Percentiles rank a stretch among this genome's conserved stretches.
phyloP scores from a whole-genome alignment of 2,797 vertebrate species.

The Microchirus variegatus region DNA sequence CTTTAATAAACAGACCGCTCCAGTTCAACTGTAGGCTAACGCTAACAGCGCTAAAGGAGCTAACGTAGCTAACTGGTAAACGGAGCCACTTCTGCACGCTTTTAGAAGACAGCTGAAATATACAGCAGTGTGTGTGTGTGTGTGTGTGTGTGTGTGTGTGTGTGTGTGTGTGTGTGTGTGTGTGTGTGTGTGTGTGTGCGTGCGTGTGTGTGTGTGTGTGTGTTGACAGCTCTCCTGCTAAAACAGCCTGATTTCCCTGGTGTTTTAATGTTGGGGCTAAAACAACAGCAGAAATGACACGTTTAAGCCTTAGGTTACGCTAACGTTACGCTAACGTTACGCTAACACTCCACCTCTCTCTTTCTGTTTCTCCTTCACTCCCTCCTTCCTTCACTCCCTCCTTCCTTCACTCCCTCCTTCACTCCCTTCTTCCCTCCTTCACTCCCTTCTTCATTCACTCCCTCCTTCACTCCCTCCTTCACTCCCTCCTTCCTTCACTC shows the following conservation, averaged over 20 bases:
- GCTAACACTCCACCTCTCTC: slow-evolving; percentile 45
- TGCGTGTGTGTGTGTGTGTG: slow-evolving; percentile 13
- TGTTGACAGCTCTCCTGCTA: slow-evolving; percentile 52
- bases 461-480: slow-evolving; percentile 55
- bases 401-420: slow-evolving; percentile 11
- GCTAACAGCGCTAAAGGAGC: too few species aligned
- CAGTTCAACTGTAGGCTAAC: too few species aligned
- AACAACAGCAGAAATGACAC: slow-evolving; percentile 62
- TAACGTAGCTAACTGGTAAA: too few species aligned
- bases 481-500: slow-evolving; percentile 51
- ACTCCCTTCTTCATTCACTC: slow-evolving; percentile 51
- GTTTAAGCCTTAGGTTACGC: slow-evolving; percentile 43
- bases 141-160: background rate
- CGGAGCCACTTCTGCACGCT: too few species aligned
- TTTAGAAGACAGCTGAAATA: background rate
- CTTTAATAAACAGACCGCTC: too few species aligned
- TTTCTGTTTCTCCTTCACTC: slow-evolving; percentile 34
- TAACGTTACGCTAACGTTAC: too few species aligned
- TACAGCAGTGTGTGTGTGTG: slow-evolving; percentile 7
- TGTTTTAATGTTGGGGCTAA: slow-evolving; percentile 52
- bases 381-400: slow-evolving; percentile 22
- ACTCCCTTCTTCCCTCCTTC: slow-evolving; percentile 49
- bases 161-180: slow-evolving; percentile 24
- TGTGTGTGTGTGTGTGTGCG: too few species aligned
- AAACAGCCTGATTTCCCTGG: slow-evolving; percentile 54